phyloP scores from a whole-genome alignment of 1,140 invertebrate genomes.

The Drosophila cardini region DNA sequence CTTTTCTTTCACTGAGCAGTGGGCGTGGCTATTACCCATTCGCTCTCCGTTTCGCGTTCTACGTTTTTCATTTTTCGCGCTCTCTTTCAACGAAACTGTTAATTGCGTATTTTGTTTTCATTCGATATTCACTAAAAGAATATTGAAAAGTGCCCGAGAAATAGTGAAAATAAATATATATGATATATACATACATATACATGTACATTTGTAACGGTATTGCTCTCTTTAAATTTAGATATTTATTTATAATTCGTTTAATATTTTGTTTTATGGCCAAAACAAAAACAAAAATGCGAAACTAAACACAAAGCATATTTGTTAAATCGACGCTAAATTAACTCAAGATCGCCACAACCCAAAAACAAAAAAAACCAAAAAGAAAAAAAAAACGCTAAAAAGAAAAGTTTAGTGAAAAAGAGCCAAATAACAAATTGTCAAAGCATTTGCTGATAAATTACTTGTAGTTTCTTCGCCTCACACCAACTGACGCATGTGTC shows the following conservation, averaged over 20 bases:
- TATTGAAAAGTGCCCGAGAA: slow-evolving; percentile 14
- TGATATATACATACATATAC: too few species aligned
- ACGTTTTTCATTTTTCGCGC: slow-evolving; percentile 11
- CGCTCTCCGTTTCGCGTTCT: not conserved
- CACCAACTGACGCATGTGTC: slow-evolving; percentile 28
- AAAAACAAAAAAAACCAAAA: slow-evolving; percentile 3
- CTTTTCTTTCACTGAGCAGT: not conserved
- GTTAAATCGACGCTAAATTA: slow-evolving; percentile 75
- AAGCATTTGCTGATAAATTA: slow-evolving; percentile 49
- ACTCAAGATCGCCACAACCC: slow-evolving; percentile 50
- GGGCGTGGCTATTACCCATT: slow-evolving; percentile 18
- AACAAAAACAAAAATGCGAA: slow-evolving; percentile 45
- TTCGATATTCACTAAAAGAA: slow-evolving; percentile 20
- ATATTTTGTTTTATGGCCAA: slow-evolving; percentile 29
- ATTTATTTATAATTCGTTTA: slow-evolving; percentile 42
- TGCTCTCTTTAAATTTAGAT: slow-evolving; percentile 47
- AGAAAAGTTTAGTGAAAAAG: not conserved
- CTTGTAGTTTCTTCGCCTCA: slow-evolving; percentile 4
- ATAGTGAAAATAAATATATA: not conserved
- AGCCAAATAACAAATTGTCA: slow-evolving; percentile 41
- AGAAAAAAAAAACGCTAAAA: not conserved
- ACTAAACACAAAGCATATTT: slow-evolving; percentile 60
- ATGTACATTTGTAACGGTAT: not conserved
- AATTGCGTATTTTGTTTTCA: slow-evolving; percentile 66
- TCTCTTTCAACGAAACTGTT: slow-evolving; percentile 16